Evolutionary conservation across 2,888 invertebrate genomes (phyloP), one percentile per base, ranked within the genome.

Genomic region (Drymonia ruficornis): DNA sequence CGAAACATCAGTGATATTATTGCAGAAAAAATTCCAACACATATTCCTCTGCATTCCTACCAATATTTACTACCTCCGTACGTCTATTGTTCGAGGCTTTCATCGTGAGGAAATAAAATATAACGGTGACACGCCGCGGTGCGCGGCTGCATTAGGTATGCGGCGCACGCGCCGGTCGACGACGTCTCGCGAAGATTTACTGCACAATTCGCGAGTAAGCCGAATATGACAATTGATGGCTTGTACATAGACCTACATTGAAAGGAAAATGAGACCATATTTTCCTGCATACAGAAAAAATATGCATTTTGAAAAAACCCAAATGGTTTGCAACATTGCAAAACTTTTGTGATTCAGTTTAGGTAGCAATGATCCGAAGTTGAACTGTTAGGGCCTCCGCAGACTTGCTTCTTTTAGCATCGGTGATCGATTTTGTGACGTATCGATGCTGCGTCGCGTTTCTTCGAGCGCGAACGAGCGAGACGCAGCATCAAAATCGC

Each of bases 151-250:
- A 55, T 63, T 55, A 36, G 15, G 46, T 36, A 71, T 60, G 61
- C 67, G 7, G 45, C 29, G 40, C 67, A 58, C 45, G 56, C n/a
- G 18, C 23, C n/a, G 18, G 19, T 11, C 29, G 44, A 7, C 44
- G 23, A 23, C 23, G 19, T n/a, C n/a, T 11, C 43, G 43, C 43
- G 13, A 44, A 44, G 44, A 46, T 46, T 34, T 63, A 67, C 64
- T 50, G 63, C 63, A 56, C 19, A 52, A n/a, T 42, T 49, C 36
- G 38, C 55, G 59, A 55, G 51, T 66, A 66, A 62, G 49, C 44
- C 55, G 15, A 38, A 46, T 36, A 36, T 36, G 36, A 36, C 36
- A 6, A 36, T n/a, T 36, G 13, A n/a, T 36, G 36, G n/a, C 36
- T 36, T 36, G 9, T 31, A 3, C 31, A 5, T 11, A 36, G 23